Evolutionary conservation across 2,113 vertebrate species (phyloP), one percentile per base, ranked within the genome.

Genomic region (Sinocyclocheilus anshuiensis): DNA sequence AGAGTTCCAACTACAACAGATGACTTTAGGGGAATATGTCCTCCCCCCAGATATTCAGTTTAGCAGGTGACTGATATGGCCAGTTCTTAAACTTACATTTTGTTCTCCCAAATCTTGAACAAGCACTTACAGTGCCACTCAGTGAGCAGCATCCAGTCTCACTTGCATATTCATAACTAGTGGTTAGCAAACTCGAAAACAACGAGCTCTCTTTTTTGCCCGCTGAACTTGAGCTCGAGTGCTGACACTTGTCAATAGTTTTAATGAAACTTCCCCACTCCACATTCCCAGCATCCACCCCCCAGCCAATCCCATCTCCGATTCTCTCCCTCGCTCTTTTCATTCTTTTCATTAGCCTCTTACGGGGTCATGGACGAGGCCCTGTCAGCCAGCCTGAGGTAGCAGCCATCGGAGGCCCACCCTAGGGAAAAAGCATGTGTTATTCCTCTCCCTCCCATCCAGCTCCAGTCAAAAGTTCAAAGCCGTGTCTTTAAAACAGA

Each of bases 271-370:
- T 91, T 90, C 90, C 85, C 87, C 87, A 92, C 91, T 91, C 88
- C 86, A 87, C 78, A 36, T 82, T 91, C 92, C 92, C 93, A 90
- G 92, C 90, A 92, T 93, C 91, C 91, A 53, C 76, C 87, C 88
- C 91, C 77, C 22, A 81, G 89, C 91, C 91, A 89, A 81, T 84
- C 90, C 81, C 24, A 80, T 90, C 90, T 91, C 92, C 90, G 92
- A 89, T 93, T 91, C 91, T 87, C 88, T 90, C 81, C 42, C 79
- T 89, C 91, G 90, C 92, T 91, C 93, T 92, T 94, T 95, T 94
- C 93, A 94, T 94, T 91, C 93, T 89, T 94, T 95, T 94, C 94
- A 94, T 94, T 91, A 92, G 90, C 61, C 84, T 89, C 87, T 91
- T 91, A 91, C 77, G 29, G 89, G 94, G 93, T 94, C 94, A 92